phyloP scores from a whole-genome alignment of 2,888 invertebrate genomes.

The Volucella bombylans region DNA sequence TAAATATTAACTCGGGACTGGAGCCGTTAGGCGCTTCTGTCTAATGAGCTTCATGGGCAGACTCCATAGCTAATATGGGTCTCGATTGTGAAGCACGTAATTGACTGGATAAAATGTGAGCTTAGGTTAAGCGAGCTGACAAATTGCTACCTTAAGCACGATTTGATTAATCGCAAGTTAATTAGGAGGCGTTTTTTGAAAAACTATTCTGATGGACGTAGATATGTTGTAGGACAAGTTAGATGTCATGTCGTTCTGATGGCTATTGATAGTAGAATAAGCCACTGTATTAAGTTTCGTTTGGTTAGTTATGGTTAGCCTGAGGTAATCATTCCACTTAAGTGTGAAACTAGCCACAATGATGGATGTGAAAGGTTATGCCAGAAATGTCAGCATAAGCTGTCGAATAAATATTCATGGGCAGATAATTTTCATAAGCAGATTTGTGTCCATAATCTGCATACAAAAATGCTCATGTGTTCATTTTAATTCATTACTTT shows the following conservation, averaged over 20 bases:
- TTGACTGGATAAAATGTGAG: constrained; percentile 1
- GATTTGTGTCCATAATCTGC: background rate
- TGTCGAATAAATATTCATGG: constrained; percentile 52
- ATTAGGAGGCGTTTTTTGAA: constrained; percentile 40
- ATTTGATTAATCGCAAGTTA: constrained; percentile 57
- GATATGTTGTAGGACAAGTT: background rate
- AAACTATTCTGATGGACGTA: constrained; percentile 4
- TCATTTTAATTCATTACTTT: background rate
- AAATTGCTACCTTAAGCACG: constrained; percentile 32
- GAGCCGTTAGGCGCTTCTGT: constrained; percentile 31
- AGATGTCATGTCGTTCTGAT: constrained; percentile 45
- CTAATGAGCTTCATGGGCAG: constrained; percentile 45
- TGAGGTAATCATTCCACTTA: background rate
- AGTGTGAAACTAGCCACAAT: constrained; percentile 19
- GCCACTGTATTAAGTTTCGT: constrained; percentile 16
- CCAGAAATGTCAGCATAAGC: constrained; percentile 21
- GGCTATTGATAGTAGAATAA: constrained; percentile 52
- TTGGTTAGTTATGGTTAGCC: background rate
- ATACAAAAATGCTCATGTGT: background rate
- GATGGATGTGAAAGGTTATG: constrained; percentile 7
- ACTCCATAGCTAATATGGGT: background rate
- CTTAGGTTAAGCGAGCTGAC: constrained; percentile 29
- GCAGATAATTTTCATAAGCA: constrained; percentile 1
- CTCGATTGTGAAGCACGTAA: constrained; percentile 17
- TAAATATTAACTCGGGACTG: constrained; percentile 44